Evolutionary conservation across 1,140 invertebrate species (phyloP), one percentile per base, ranked within the genome.

Genomic region (Lepidotrigona ventralis): DNA sequence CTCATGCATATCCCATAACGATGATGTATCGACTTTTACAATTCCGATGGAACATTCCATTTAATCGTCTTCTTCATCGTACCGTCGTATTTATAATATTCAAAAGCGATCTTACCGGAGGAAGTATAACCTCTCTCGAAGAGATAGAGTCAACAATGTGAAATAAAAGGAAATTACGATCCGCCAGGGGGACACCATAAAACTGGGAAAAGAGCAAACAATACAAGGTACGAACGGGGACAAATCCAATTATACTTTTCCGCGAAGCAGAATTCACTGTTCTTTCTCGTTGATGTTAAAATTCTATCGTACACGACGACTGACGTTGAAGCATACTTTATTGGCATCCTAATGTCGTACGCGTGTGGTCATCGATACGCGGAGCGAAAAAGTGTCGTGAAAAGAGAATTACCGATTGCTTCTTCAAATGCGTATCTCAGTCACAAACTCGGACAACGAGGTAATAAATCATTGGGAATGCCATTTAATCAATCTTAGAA

Each of bases 1-100:
- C 71, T 73, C 51, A 51, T 73, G 19, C 71, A 54, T 73, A 73
- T 54, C 51, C 15, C 46, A 54, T 73, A 54, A 54, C 51, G 51
- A 73, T 29, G 51, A 54, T 73, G 51, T 26, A 54, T 73, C 26
- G 2, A 53, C 51, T 73, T 73, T 73, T 54, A 54, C 51, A 54
- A 73, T 73, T 73, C 51, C 46, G 54, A 54, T 73, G 19, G 15
- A 54, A 46, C 51, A 73, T 73, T 73, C 26, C 51, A 54, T 11
- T 11, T 29, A 21, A 21, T 11, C 12, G 11, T 21, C 51, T 15
- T 14, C 26, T 12, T 14, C 9, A 14, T 21, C 51, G 26, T 39
- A 29, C 17, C 51, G 8, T 19, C 51, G 9, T 29, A 39, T 39
- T 73, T 73, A 26, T 29, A 73, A 29, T 73, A 73, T 73, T 39